Base-by-base conservation (phyloP, 2,797 vertebrate genomes). In the Chloroceryle inda region DNA sequence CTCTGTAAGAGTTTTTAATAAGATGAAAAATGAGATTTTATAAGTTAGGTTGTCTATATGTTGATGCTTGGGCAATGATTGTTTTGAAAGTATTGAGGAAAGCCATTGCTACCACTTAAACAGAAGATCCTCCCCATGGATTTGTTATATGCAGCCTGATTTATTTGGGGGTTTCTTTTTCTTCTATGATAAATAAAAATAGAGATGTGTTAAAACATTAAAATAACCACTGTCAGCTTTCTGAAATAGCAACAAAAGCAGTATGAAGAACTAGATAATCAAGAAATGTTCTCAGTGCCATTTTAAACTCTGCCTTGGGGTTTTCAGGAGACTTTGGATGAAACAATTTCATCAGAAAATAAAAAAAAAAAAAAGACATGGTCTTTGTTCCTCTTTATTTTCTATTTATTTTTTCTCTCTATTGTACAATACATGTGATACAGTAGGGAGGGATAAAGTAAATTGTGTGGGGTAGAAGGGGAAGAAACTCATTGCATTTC, bases 401-500 rank as follows among this genome's bases (percentile, higher is more conserved):
- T 72, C 18, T 50, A 33, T 20, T 71, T 67, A 38, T 37, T 67
- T 83, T 86, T 88, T 64, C 29, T 58, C 5, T 47, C 5, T 83
- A 4, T 64, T 62, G 5, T 35, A 45, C 42, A 71, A 58, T 26
- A 44, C 8, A 40, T 0, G 0, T 14, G 22, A 38, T 5, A 20
- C 2, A 55, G 27, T 26, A 84, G 14, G 4, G 13, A 88, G 14
- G 0, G 0, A 40, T 5, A 52, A 8, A 63, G 6, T 35, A 93
- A 88, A 52, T 6, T 52, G 13, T n/a, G 1, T 13, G 22, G 11
- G 4, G 5, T 38, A 61, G 64, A 71, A 80, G 6, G 27, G 27
- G 5, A 68, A 68, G 38, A 53, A 78, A 22, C 5, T 61, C 7
- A 26, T 49, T 37, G 3, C 22, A 31, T 78, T 81, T 84, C n/a